A percentile compares a stretch with the other conserved stretches of the same genome.
Evolutionary conservation across 2,888 invertebrate genomes (phyloP).

Genomic region (Agonopterix arenella): DNA sequence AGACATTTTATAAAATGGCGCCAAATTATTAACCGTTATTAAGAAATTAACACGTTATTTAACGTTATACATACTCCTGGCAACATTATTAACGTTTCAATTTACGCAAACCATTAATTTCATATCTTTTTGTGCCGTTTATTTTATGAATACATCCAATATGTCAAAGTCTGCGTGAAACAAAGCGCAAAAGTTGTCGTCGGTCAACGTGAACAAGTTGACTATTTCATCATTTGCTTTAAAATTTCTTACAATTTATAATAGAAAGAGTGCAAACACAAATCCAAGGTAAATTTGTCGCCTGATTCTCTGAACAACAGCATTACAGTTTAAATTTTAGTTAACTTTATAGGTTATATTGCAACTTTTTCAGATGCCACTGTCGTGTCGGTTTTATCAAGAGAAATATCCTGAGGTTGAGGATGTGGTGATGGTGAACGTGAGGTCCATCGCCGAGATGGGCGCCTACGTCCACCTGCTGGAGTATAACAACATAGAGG

Average conservation of each 20-base stretch:
- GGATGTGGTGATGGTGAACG: constrained; percentile 99
- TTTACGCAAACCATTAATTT: not conserved
- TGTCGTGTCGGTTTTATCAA: constrained; percentile 97
- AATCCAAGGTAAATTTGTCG: constrained; percentile 33
- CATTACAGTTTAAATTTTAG: not conserved
- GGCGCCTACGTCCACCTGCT: constrained; percentile 98
- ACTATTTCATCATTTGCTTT: constrained; percentile 53
- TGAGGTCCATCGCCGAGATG: constrained; percentile 99
- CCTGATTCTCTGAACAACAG: not conserved
- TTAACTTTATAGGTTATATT: constrained; percentile 48
- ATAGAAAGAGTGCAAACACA: constrained; percentile 23
- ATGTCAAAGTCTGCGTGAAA: constrained; percentile 10
- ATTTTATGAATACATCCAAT: too few relatives aligned
- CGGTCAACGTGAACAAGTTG: constrained; percentile 63
- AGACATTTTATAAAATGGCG: constrained; percentile 8
- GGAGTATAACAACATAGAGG: constrained; percentile 99
- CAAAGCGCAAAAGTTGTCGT: constrained; percentile 35
- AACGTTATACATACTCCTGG: not conserved
- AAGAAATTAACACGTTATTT: not conserved
- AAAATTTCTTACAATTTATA: constrained; percentile 24
- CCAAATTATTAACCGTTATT: not conserved
- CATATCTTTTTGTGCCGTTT: too few relatives aligned
- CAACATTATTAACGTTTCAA: constrained; percentile 4
- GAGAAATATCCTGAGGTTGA: constrained; percentile 99
- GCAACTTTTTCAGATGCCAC: constrained; percentile 81